Evolutionary conservation across 2,888 invertebrate genomes (phyloP), one percentile per base, ranked within the genome.

Genomic region (Drosophila hawaiiensis): DNA sequence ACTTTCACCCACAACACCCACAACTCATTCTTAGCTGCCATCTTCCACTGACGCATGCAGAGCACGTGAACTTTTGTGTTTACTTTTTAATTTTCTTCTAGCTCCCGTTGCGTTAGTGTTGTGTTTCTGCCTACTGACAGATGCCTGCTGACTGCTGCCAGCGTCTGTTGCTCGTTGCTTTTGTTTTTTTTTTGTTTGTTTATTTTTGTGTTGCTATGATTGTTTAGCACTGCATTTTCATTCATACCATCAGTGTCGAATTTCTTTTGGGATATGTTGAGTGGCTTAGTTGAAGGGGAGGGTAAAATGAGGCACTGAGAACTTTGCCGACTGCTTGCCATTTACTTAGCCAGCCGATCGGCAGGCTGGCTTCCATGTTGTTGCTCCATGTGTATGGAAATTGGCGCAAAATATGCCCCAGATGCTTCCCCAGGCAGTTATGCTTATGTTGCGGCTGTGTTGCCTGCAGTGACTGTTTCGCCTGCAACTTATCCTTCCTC

Each of bases 61-160:
- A 86, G 81, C 86, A 86, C 86, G 86, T 86, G 86, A 90, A 85
- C 81, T 90, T 88, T 88, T 90, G 85, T 88, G 86, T 85, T 85
- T 85, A 85, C 85, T 85, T 85, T 85, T 85, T 85, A 82, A 85
- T 85, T 85, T 88, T 82, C 84, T 77, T 75, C 73, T 62, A 56
- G 71, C 69, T 74, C 33, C 39, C 70, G 71, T 73, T 53, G 70
- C 43, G 72, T 67, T 66, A 56, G 68, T 58, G 56, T 61, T 54
- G 62, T 56, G 61, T 47, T 73, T 56, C 60, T 69, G 55, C 53
- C 59, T 65, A 55, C 53, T 60, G 66, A 60, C 22, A 43, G 12
- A 22, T 76, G 76, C 70, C 43, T 70, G 50, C 54, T 50, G 41
- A 47, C 65, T 60, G 41, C 64, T 67, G 78, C 65, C 59, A 56